Evolutionary conservation across 2,797 vertebrate genomes (phyloP), one percentile per base, ranked within the genome.

Genomic region (Myoxocephalus aenaeus): DNA sequence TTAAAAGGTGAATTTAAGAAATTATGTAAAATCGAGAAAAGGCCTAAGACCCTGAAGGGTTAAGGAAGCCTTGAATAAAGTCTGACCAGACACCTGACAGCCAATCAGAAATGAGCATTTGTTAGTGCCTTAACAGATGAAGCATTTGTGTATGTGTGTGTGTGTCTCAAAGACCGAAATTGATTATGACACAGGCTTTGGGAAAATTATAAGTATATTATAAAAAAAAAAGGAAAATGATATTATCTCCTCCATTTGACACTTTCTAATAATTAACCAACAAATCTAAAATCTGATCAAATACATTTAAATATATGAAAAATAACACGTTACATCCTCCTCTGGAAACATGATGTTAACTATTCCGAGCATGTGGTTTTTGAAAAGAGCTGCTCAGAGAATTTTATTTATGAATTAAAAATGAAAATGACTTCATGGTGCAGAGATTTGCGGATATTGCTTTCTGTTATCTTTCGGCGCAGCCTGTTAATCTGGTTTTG

Each of bases 401-500:
- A 7, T 59, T 61, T 53, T 22, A 4, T 42, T 54, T 3, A 51
- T 70, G 25, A 67, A 40, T 61, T 57, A 67, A 51, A 48, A 72
- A 67, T 50, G 20, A 44, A 65, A 75, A 38, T 59, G 12, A 57
- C 15, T 48, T 62, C 38, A 46, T 27, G n/a, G 53, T n/a, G 65
- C 59, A 65, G 53, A 65, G 36, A 64, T 42, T 40, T 50, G 32
- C n/a, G 51, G 22, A 48, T 63, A 40, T 29, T 8, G 46, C n/a
- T 53, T 48, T 20, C 40, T 32, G 48, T 58, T 63, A 62, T 17
- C 25, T n/a, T 58, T 12, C 18, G 36, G 11, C 57, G 69, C 27
- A 59, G 54, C 56, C 59, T n/a, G 11, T 53, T 58, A 22, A 64
- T 22, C 14, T 29, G 32, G 40, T 64, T 61, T 29, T 13, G 29